These are phyloP conservation scores for Coleophora deauratella DNA, from an alignment of 2,888 invertebrate species.

Conservation along the genomic window DNA sequence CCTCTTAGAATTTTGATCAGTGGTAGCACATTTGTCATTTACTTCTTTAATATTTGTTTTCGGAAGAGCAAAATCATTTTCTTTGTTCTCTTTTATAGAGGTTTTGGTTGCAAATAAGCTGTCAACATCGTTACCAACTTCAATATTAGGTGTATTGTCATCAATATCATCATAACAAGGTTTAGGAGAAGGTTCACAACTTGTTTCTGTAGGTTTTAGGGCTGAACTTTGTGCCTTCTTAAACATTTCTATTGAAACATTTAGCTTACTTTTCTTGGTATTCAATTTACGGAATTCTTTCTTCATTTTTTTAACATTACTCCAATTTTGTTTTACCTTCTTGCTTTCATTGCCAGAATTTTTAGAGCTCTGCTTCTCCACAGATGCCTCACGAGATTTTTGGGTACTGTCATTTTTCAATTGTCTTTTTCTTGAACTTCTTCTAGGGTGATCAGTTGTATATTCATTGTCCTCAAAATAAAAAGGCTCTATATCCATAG, in stretches of 20 bases:
- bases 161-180: slow-evolving; percentile 32
- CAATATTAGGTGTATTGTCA: slow-evolving; percentile 36
- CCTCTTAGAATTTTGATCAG: no score
- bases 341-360: slow-evolving; percentile 29
- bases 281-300: slow-evolving; percentile 60
- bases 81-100: no score
- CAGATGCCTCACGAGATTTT: slow-evolving; percentile 20
- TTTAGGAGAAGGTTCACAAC: slow-evolving; percentile 12
- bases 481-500: slow-evolving; percentile 45
- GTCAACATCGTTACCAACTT: no score
- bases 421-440: slow-evolving; percentile 52
- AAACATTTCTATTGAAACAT: slow-evolving; percentile 63
- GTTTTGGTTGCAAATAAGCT: no score
- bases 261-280: slow-evolving; percentile 53
- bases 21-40: no score
- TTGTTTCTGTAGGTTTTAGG: slow-evolving; percentile 17
- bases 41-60: no score
- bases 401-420: slow-evolving; percentile 21
- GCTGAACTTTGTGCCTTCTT: slow-evolving; percentile 39
- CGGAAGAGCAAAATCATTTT: no score
- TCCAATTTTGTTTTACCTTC: slow-evolving; percentile 51
- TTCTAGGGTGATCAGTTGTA: slow-evolving; percentile 40
- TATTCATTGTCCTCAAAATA: slow-evolving; percentile 40
- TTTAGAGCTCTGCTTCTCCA: slow-evolving; percentile 32
- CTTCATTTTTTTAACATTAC: slow-evolving; percentile 60